These are phyloP conservation scores for Strix uralensis DNA, from an alignment of 2,113 vertebrate genomes.

Conservation along the genomic window DNA sequence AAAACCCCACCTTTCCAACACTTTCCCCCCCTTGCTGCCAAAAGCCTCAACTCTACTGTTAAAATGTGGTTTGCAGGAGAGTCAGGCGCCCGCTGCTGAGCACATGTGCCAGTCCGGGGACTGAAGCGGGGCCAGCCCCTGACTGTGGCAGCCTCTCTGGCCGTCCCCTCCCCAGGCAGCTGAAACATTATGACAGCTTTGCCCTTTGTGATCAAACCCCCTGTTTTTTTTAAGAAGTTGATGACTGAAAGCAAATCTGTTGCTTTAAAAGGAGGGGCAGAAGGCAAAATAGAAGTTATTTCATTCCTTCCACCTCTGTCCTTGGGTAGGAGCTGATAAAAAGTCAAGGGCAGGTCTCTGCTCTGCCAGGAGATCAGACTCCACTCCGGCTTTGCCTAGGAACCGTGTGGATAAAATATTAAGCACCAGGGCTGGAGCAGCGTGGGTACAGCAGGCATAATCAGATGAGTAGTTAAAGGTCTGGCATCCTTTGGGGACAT, in stretches of 20 bases:
- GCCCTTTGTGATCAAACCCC: neutral
- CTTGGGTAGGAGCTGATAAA: neutral
- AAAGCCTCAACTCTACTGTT: neutral
- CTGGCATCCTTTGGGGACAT: slow-evolving; percentile 70
- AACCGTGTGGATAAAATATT: slow-evolving; percentile 57
- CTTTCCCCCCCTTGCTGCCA: accelerated
- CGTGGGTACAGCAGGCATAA: slow-evolving; percentile 33
- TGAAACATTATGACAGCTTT: neutral
- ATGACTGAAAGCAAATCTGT: slow-evolving; percentile 31
- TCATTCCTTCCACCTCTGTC: slow-evolving; percentile 1
- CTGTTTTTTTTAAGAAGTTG: neutral
- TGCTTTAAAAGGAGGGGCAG: slow-evolving; percentile 28
- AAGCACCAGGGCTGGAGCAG: slow-evolving; percentile 1
- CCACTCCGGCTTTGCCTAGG: neutral
- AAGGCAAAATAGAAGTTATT: slow-evolving; percentile 29
- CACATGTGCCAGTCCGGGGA: neutral
- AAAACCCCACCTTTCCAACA: neutral
- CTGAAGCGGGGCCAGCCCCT: neutral
- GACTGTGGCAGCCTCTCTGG: neutral
- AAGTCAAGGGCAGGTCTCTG: neutral
- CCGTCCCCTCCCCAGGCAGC: neutral
- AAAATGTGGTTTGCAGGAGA: neutral
- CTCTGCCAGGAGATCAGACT: slow-evolving; percentile 16
- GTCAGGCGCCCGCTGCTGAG: neutral
- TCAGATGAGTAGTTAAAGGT: slow-evolving; percentile 72